These are phyloP conservation scores for Lepeophtheirus nordmannii DNA, from an alignment of 2,888 invertebrate species.

Conservation along the genomic window DNA sequence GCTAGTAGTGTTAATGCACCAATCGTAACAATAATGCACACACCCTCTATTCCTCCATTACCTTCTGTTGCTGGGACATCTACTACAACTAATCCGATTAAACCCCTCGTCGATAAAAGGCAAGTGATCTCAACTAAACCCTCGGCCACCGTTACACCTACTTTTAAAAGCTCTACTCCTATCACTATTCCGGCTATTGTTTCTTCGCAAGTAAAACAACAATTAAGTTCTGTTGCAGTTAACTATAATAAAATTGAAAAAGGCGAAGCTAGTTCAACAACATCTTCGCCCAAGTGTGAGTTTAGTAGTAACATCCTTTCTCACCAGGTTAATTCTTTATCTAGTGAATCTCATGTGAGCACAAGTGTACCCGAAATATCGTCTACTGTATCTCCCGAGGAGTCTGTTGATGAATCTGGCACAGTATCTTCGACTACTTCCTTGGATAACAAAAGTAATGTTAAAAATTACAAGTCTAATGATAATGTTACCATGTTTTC, in stretches of 20 bases:
- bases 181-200: neutral
- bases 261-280: slow-evolving; percentile 22
- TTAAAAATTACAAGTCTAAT: too few relatives aligned
- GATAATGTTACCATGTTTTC: too few relatives aligned
- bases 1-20: neutral
- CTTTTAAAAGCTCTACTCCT: slow-evolving; percentile 21
- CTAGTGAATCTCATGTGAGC: slow-evolving; percentile 8
- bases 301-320: neutral
- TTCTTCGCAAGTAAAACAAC: neutral
- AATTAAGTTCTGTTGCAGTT: slow-evolving; percentile 25
- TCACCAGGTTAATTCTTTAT: neutral
- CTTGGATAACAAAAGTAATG: too few relatives aligned
- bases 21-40: neutral
- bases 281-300: slow-evolving; percentile 7
- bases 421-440: too few relatives aligned
- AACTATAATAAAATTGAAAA: slow-evolving; percentile 21
- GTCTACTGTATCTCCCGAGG: neutral
- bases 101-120: slow-evolving; percentile 20
- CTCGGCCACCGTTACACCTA: slow-evolving; percentile 26
- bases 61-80: slow-evolving; percentile 23
- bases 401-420: too few relatives aligned
- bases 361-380: slow-evolving; percentile 7
- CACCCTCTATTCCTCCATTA: slow-evolving; percentile 15
- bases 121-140: slow-evolving; percentile 26
- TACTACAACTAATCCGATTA: slow-evolving; percentile 24